phyloP scores from a whole-genome alignment of 2,888 invertebrate species.

The Lasioglossum pauxillum region DNA sequence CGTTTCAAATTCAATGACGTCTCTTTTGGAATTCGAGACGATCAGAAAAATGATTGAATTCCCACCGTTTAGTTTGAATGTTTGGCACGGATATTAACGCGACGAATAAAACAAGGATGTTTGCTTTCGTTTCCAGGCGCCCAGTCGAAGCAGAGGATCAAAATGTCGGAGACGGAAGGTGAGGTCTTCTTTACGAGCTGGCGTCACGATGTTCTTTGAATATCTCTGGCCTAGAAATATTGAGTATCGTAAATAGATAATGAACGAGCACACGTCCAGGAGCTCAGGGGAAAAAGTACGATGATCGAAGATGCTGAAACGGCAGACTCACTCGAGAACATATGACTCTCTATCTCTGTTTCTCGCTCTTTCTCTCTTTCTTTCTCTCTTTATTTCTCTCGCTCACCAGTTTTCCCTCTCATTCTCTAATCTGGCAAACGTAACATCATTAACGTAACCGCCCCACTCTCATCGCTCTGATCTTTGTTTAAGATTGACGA shows the following conservation, averaged over 20 bases:
- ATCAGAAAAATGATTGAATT: neutral
- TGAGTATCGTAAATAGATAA: conserved; percentile 67
- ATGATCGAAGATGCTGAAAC: conserved; percentile 34
- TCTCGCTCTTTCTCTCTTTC: neutral
- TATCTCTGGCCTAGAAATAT: conserved; percentile 58
- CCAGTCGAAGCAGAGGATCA: conserved; percentile 69
- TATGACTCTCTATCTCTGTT: neutral
- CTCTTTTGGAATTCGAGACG: neutral
- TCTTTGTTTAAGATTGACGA: conserved; percentile 13
- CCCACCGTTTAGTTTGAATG: neutral
- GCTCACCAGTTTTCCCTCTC: neutral
- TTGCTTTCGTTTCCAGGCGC: conserved; percentile 70
- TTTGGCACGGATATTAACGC: neutral
- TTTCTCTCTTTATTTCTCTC: neutral
- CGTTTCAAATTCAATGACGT: neutral
- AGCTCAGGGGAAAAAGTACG: conserved; percentile 58
- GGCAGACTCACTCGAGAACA: conserved; percentile 16
- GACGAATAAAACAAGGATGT: conserved; percentile 23
- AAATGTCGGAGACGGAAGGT: conserved; percentile 83
- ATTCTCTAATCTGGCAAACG: conserved; percentile 9
- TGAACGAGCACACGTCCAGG: conserved; percentile 60
- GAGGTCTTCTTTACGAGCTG: conserved; percentile 69
- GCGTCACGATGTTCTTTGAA: conserved; percentile 64
- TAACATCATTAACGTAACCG: conserved; percentile 52
- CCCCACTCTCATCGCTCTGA: conserved; percentile 4